Conservation (phyloP, 2,113 vertebrate genomes). For the Catharus fuscescens region DNA sequence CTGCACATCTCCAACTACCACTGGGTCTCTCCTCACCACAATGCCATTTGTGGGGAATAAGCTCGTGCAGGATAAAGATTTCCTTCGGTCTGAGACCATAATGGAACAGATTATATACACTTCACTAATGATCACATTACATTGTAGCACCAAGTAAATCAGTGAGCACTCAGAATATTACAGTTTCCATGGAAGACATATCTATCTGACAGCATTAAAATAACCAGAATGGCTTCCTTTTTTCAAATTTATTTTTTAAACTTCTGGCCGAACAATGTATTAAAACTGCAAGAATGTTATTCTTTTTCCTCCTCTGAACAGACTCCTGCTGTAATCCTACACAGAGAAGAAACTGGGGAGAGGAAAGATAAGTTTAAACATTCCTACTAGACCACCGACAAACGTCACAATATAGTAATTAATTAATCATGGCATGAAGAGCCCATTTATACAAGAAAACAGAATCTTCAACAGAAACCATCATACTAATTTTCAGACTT, state of each 20-base stretch:
- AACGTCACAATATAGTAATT: background rate
- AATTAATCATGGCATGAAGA: background rate
- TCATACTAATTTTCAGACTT: background rate
- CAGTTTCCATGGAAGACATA: background rate
- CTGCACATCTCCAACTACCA: constrained; percentile 78
- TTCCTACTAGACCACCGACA: background rate
- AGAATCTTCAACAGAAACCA: background rate
- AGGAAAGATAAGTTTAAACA: background rate
- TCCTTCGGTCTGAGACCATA: constrained; percentile 24
- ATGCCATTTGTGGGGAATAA: constrained; percentile 61
- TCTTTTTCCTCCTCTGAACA: background rate
- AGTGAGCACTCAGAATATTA: background rate
- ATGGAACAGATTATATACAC: constrained; percentile 30
- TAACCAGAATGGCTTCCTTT: background rate
- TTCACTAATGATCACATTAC: constrained; percentile 32
- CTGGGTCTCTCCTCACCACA: constrained; percentile 66
- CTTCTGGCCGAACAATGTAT: background rate
- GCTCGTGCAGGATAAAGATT: constrained; percentile 29
- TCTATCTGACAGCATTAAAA: background rate
- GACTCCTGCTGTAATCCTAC: background rate
- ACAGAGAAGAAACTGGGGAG: background rate
- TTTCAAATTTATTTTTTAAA: background rate
- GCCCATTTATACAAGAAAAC: background rate
- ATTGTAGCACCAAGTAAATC: background rate
- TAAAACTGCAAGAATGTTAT: background rate